Evolutionary conservation across 2,113 vertebrate species (phyloP), one percentile per base, ranked within the genome.

Genomic region (Acrocephalus arundinaceus): DNA sequence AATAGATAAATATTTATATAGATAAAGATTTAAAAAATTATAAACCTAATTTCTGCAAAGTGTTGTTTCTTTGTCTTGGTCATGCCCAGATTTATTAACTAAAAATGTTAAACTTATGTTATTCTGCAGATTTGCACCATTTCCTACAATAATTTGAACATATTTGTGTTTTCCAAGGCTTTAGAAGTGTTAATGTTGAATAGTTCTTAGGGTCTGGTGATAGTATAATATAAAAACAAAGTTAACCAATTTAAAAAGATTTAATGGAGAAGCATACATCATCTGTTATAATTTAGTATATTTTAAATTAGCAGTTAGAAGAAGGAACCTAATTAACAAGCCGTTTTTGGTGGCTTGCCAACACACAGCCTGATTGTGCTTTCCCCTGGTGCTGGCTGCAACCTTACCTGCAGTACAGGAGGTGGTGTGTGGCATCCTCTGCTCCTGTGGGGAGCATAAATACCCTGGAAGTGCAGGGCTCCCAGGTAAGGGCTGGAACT

Each of bases 351-450:
- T 43, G 27, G 21, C 10, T 89, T 89, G 54, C 51, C n/a, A 73
- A 3, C 75, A 72, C 1, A 0, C 30, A 76, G 67, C 10, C 46
- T 37, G 35, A 15, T 2, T 45, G 57, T 35, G 15, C 49, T 82
- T 72, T 78, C 24, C 41, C 25, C 3, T 33, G 37, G 30, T 63
- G 57, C 68, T 80, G 68, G 30, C 33, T 78, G 48, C 31, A 88
- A 11, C 25, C 72, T 35, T 7, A 9, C 17, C 59, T 71, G 46
- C 2, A 0, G 10, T 0, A 0, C 39, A 54, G 63, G 39, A 30
- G 22, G 4, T 18, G 35, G 3, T 9, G 8, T 22, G 43, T 30
- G 55, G 45, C 24, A 15, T 22, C 24, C 15, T 28, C 27, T 49
- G 24, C 41, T 63, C 27, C 45, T 7, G 12, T 8, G 52, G 43